Base-by-base conservation (phyloP, 2,113 vertebrate species). In the Leucosticte australis region DNA sequence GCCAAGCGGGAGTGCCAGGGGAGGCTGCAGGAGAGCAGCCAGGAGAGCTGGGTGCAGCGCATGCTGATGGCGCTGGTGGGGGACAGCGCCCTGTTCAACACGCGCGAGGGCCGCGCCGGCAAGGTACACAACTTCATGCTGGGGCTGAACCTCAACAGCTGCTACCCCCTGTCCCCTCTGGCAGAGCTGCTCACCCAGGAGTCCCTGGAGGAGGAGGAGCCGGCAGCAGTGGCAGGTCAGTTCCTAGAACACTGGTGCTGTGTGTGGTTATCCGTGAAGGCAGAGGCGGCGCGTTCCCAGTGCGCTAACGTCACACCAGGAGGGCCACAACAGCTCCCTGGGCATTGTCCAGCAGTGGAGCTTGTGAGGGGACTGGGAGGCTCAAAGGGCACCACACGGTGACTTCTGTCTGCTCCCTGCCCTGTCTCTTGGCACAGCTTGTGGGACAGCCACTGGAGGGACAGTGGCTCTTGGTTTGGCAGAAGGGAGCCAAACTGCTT, bases 111-210 rank as follows among this genome's bases (percentile, higher is more conserved):
- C 15, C 98, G 99, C 3, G 99, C 99, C 0, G 99, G 99, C 31
- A 99, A 99, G 97, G 99, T 99, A 65, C 99, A 99, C 96, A 99
- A 99, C 97, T 99, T 99, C 97, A 99, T 99, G 99, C 83, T 99
- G 97, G 99, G 99, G 47, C 96, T 99, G 84, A 99, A 99, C 96
- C 98, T 99, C 92, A 99, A 99, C 90, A 98, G 98, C 17, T 98
- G 96, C 53, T 98, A 98, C 33, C 99, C 98, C 0, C 96, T 98
- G 60, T 99, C 99, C 41, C 98, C 98, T 1, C 74, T 98, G 50
- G 89, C 87, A 42, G 98, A 98, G 24, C 46, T 98, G 5, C 22
- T 63, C 5, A 91, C 78, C 8, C 96, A 98, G n/a, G 95, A 97
- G 12, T 96, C 96, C 0, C 50, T 98, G 26, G 98, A 98, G 16